Evolutionary conservation across 1,140 invertebrate genomes (phyloP), one percentile per base, ranked within the genome.

Genomic region (Watersipora subatra): DNA sequence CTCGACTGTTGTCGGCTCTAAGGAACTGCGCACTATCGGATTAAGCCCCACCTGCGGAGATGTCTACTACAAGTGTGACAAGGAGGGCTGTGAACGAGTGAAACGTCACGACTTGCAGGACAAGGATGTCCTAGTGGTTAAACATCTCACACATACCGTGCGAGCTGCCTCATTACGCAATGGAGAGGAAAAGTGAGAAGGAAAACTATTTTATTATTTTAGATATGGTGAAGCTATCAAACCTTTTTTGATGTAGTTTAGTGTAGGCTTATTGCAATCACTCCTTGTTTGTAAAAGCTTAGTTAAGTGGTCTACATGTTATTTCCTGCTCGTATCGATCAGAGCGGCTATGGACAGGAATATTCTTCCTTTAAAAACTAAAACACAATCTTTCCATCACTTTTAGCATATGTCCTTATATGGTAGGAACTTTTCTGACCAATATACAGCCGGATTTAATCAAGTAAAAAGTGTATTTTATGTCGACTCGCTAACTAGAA

Each of bases 111-210:
- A 78, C 63, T 69, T 73, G 1, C 72, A 76, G 28, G 72, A 80
- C 17, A 68, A 71, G 15, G 84, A 85, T 34, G 86, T 93, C 12
- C 75, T 95, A 24, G 82, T 96, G 20, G 77, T 95, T 34, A 85
- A 88, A 71, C 83, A 90, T 27, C 86, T 86, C 69, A 90, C 90
- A 57, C 89, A 91, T 77, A 93, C 88, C 62, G 87, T 96, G 12
- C 79, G 92, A 66, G 92, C 92, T 28, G 83, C 92, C 24, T 91
- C 95, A 76, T 86, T 90, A 0, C 82, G 86, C 29, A 86, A 85
- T 29, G 92, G 93, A 12, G 74, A 79, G 59, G 92, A 96, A 83
- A 90, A 87, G 87, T 79, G 71, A 70, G 73, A 66, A 34, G 1
- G 29, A 29, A 30, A 15, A 57, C 25, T 56, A 57, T 15, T 2